Evolutionary conservation across 35 echinoderm and acorn worm genomes (phyloP).

Genomic region (Chiridota heheva): DNA sequence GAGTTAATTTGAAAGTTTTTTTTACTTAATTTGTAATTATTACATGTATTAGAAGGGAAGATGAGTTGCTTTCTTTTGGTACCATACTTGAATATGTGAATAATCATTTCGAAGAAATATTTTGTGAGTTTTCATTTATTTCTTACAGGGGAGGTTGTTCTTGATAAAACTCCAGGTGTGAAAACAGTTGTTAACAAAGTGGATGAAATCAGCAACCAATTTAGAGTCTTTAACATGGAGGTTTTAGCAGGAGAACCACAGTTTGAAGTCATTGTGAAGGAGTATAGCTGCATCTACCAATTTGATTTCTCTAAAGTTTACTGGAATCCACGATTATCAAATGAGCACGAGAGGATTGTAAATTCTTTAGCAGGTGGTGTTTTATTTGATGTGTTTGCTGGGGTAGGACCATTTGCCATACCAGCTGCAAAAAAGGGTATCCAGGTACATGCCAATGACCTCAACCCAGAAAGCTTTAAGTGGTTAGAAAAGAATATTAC

Average conservation of each 20-base stretch:
- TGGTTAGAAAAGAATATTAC: constrained; percentile 76
- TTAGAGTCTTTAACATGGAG: constrained; percentile 96
- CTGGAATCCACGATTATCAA: constrained; percentile 90
- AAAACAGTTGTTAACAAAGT: constrained; percentile 89
- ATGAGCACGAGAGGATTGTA: constrained; percentile 81
- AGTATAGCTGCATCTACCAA: constrained; percentile 64
- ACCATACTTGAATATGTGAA: constrained; percentile 7
- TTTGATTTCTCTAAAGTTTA: constrained; percentile 99
- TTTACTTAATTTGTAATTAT: too few relatives aligned
- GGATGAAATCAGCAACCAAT: constrained; percentile 86
- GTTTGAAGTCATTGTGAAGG: constrained; percentile 66
- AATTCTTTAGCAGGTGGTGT: constrained; percentile 20
- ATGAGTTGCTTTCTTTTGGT: too few relatives aligned
- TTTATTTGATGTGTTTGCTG: constrained; percentile 93
- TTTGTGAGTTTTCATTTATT: background rate
- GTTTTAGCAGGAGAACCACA: constrained; percentile 76
- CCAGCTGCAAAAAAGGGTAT: constrained; percentile 82
- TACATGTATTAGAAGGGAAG: too few relatives aligned
- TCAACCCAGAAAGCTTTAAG: constrained; percentile 86
- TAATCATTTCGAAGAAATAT: background rate
- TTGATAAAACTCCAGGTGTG: constrained; percentile 86
- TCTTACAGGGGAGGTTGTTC: constrained; percentile 64
- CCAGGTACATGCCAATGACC: constrained; percentile 78
- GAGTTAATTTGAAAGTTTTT: too few relatives aligned
- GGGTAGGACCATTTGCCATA: constrained; percentile 90